phyloP scores from a whole-genome alignment of 1,140 invertebrate species.

The Pectinophora gossypiella region DNA sequence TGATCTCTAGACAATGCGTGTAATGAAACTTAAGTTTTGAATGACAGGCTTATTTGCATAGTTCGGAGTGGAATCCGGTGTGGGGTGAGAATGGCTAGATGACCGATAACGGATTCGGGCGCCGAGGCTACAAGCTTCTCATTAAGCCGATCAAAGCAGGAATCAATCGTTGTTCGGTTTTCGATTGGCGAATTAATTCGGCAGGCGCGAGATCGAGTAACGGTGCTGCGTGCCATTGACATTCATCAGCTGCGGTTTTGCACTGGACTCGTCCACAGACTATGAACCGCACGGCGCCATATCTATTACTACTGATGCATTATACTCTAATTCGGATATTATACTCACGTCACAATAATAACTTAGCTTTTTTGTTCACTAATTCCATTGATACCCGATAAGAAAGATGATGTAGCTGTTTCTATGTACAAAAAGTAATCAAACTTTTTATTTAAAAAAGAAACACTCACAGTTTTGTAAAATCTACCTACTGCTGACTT shows the following conservation, averaged over 20 bases:
- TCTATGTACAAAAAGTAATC: too few relatives aligned
- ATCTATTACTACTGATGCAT: background rate
- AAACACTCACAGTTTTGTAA: too few relatives aligned
- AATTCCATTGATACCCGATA: too few relatives aligned
- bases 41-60: constrained; percentile 43
- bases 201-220: constrained; percentile 66
- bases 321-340: too few relatives aligned
- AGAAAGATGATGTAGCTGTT: too few relatives aligned
- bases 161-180: constrained; percentile 59
- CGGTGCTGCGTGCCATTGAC: constrained; percentile 71
- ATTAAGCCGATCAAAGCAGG: constrained; percentile 53
- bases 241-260: constrained; percentile 61
- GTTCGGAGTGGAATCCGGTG: constrained; percentile 25
- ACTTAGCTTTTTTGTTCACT: too few relatives aligned
- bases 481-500: too few relatives aligned
- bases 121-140: constrained; percentile 55
- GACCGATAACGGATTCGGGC: constrained; percentile 49
- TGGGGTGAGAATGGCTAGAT: constrained; percentile 40
- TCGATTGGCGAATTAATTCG: constrained; percentile 70
- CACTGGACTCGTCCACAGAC: constrained; percentile 20
- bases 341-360: too few relatives aligned
- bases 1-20: constrained; percentile 31
- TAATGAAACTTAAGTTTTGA: constrained; percentile 25
- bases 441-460: too few relatives aligned
- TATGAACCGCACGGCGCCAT: background rate